Percentiles rank a stretch among this genome's conserved stretches.
phyloP scores from a whole-genome alignment of 2,888 invertebrate genomes.

The Synanthedon myopaeformis region DNA sequence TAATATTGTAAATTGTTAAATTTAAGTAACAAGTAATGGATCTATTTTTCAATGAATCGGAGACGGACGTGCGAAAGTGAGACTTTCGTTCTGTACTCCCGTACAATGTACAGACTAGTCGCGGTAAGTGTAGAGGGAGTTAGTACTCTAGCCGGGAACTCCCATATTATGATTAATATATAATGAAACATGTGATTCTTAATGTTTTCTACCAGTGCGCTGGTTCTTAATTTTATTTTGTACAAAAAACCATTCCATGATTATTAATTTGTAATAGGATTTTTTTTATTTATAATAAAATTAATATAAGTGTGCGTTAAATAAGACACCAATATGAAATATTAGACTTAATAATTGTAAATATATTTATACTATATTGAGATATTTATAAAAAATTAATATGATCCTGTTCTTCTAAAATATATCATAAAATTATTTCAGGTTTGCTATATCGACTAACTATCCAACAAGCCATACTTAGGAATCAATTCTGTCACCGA shows the following conservation, averaged over 20 bases:
- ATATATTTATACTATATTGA: conserved; percentile 69
- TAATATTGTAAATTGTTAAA: conserved; percentile 66
- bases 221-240: conserved; percentile 62
- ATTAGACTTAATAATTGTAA: conserved; percentile 62
- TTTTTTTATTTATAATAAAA: conserved; percentile 46
- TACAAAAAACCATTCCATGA: conserved; percentile 68
- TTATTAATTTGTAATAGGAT: conserved; percentile 46
- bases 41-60: conserved; percentile 62
- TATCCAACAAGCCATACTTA: not conserved
- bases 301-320: conserved; percentile 59
- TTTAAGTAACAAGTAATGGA: conserved; percentile 59
- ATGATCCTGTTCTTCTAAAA: conserved; percentile 67
- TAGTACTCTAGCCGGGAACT: conserved; percentile 9
- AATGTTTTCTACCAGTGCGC: conserved; percentile 49
- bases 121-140: conserved; percentile 25
- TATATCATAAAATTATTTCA: conserved; percentile 53
- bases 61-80: conserved; percentile 50
- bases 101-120: conserved; percentile 66
- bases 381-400: conserved; percentile 68
- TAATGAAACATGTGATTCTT: conserved; percentile 55
- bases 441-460: conserved; percentile 2
- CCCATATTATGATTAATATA: conserved; percentile 26
- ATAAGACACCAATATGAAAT: conserved; percentile 68
- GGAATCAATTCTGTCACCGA: not conserved
- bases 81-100: conserved; percentile 50